These are phyloP conservation scores for Leuctra nigra DNA, from an alignment of 2,888 invertebrate genomes.

Conservation along the genomic window DNA sequence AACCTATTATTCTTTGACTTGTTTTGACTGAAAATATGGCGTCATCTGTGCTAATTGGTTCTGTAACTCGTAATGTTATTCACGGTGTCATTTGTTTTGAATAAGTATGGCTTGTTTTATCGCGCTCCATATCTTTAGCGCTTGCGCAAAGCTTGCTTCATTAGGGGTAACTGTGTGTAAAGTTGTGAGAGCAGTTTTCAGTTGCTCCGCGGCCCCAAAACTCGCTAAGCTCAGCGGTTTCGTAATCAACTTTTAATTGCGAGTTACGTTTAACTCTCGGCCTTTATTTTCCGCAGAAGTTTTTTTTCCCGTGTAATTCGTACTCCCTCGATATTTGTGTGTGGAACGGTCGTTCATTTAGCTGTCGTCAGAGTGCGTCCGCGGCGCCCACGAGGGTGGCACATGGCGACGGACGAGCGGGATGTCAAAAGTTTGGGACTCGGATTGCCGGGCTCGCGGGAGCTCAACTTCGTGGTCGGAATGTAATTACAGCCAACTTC, in stretches of 20 bases:
- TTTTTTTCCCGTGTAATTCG: neutral
- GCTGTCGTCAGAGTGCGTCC: neutral
- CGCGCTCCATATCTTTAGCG: neutral
- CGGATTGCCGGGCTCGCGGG: too few species aligned
- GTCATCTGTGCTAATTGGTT: neutral
- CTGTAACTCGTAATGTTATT: too few species aligned
- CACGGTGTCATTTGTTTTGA: neutral
- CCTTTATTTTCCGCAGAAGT: neutral
- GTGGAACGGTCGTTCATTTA: neutral
- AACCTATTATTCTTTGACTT: neutral
- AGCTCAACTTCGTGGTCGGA: neutral
- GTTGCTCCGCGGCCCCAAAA: neutral
- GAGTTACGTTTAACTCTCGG: neutral
- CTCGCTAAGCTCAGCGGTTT: neutral
- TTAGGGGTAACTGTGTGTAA: neutral
- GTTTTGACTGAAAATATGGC: neutral
- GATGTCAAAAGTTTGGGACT: too few species aligned
- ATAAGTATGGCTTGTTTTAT: neutral
- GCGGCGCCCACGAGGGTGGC: constrained; percentile 1
- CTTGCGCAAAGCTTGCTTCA: neutral
- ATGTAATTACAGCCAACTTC: too few species aligned
- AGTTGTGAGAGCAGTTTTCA: neutral
- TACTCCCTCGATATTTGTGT: neutral
- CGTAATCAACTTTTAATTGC: neutral
- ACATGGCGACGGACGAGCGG: constrained; percentile 1